Conservation (phyloP, 2,113 vertebrate species). For the Cinclus mexicanus region DNA sequence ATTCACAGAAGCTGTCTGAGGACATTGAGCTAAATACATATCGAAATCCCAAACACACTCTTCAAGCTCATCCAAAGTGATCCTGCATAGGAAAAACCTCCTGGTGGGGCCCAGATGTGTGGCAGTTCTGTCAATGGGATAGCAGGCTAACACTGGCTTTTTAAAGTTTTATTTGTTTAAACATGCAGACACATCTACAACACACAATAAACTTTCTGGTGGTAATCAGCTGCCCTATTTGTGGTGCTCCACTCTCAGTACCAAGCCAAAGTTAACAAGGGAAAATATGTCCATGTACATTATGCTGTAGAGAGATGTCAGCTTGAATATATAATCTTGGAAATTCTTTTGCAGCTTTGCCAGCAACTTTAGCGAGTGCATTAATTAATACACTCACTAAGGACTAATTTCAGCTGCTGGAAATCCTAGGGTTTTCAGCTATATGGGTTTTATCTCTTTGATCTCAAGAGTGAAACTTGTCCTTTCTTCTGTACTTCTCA, state of each 20-base stretch:
- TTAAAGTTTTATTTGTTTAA: not conserved
- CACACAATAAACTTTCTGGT: not conserved
- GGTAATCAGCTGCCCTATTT: not conserved
- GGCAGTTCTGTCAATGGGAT: not conserved
- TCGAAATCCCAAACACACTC: not conserved
- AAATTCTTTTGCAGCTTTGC: not conserved
- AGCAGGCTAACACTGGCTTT: not conserved
- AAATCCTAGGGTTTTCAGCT: conserved; percentile 12
- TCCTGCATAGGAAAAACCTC: fast-evolving
- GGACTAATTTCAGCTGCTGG: not conserved
- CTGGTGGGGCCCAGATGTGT: not conserved
- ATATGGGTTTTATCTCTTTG: not conserved
- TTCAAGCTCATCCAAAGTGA: not conserved
- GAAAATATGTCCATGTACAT: not conserved
- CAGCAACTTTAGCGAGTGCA: not conserved
- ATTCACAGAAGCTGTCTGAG: not conserved
- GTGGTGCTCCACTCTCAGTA: not conserved
- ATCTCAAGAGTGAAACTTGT: not conserved
- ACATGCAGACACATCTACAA: not conserved
- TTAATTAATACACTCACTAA: not conserved
- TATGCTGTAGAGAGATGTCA: not conserved
- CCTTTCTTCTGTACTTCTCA: not conserved
- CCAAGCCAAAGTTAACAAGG: not conserved
- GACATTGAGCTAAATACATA: not conserved
- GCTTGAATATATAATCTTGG: not conserved